Conservation (phyloP, 30 jellyfish, hydroid and myxozoan species). For the Turritopsis dohrnii region DNA sequence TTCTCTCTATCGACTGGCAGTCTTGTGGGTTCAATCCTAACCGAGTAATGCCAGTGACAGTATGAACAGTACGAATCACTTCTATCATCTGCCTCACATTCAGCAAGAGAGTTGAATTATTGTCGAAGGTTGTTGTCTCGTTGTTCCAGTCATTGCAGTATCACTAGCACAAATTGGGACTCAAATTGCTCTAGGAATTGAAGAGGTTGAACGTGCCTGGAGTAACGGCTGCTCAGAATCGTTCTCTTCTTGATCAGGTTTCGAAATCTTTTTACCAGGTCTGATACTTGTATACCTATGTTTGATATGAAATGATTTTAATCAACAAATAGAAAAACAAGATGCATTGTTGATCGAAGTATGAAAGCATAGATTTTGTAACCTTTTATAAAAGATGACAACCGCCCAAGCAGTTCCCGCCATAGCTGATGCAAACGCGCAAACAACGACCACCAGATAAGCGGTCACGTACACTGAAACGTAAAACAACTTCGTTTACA, state of each 20-base stretch:
- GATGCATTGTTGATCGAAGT: too few relatives aligned
- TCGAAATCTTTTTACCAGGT: not conserved
- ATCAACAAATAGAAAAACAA: not conserved
- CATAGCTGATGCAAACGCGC: constrained; percentile 95
- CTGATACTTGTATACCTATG: not conserved
- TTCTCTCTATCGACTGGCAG: too few relatives aligned
- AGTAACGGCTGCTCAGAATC: not conserved
- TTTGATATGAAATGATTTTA: not conserved
- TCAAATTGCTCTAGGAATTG: too few relatives aligned
- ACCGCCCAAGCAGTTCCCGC: constrained; percentile 97
- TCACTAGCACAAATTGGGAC: too few relatives aligned
- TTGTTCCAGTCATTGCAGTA: too few relatives aligned
- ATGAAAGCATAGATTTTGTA: not conserved
- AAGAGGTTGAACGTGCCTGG: not conserved
- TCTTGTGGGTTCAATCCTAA: too few relatives aligned
- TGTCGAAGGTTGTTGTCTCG: too few relatives aligned
- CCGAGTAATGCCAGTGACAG: too few relatives aligned
- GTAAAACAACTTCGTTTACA: not conserved
- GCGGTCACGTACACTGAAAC: constrained; percentile 85
- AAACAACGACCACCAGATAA: constrained; percentile 86
- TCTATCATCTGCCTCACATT: too few relatives aligned
- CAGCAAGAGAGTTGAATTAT: too few relatives aligned
- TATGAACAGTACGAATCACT: too few relatives aligned
- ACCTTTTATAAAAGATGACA: constrained; percentile 85
- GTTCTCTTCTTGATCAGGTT: not conserved